These are phyloP conservation scores for Peromyscus nudipes DNA, from an alignment of 2,797 vertebrate genomes.

Conservation along the genomic window DNA sequence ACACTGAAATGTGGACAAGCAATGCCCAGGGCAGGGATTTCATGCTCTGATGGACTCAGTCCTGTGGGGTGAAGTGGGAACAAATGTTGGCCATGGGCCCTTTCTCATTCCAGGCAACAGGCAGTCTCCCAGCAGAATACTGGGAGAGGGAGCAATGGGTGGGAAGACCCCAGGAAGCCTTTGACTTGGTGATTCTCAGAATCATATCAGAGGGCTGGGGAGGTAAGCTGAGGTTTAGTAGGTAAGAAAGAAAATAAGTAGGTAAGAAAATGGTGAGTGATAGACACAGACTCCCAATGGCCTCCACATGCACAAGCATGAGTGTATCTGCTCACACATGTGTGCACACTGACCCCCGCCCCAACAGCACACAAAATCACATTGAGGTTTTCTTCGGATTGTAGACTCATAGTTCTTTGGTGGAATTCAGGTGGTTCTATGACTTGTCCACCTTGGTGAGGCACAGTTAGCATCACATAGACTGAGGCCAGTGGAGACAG, in stretches of 20 bases:
- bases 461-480: accelerated
- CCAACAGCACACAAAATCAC: not conserved
- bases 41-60: not conserved
- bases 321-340: not conserved
- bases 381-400: not conserved
- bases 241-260: not conserved
- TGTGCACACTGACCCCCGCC: not conserved
- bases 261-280: not conserved
- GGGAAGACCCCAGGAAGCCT: not conserved
- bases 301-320: not conserved
- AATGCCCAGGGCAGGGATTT: not conserved
- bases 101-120: not conserved
- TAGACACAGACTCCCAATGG: not conserved
- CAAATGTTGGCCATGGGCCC: not conserved
- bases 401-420: too few species aligned
- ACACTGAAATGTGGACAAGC: not conserved
- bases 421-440: not conserved
- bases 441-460: not conserved
- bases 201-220: not conserved
- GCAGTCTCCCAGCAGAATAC: not conserved
- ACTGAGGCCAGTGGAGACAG: not conserved
- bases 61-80: not conserved
- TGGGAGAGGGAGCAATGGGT: too few species aligned
- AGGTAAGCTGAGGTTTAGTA: not conserved
- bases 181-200: not conserved